Conservation (phyloP, 2,113 vertebrate genomes). For the Cochlearius cochlearius region DNA sequence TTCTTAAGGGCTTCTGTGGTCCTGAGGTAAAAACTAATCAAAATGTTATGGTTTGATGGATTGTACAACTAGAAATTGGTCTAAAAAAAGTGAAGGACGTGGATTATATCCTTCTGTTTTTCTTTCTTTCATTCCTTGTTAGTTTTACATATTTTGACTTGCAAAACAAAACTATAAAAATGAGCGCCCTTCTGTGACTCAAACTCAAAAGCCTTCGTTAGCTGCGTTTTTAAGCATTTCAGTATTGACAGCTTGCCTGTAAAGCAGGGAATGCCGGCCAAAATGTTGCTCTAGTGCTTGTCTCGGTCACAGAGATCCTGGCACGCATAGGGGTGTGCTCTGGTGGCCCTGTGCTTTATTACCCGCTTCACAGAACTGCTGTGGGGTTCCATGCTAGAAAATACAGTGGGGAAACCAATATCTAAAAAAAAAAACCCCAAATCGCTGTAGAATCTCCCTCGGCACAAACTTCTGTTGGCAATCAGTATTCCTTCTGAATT, state of each 20-base stretch:
- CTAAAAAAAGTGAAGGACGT: background rate
- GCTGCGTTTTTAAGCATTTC: background rate
- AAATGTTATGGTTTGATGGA: background rate
- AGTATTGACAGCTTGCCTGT: background rate
- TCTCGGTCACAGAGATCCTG: background rate
- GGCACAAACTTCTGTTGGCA: background rate
- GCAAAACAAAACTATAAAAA: slow-evolving; percentile 22
- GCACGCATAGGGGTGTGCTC: accelerated
- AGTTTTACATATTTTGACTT: background rate
- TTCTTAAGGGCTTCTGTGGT: background rate
- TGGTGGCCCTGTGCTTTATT: background rate
- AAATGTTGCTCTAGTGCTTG: background rate
- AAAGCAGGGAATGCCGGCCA: background rate
- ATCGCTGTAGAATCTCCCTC: background rate
- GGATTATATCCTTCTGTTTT: background rate
- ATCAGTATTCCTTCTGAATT: background rate
- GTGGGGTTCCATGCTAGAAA: background rate
- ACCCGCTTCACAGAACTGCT: background rate
- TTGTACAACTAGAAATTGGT: background rate
- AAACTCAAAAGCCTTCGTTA: background rate
- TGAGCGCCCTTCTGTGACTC: background rate
- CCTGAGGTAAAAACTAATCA: background rate
- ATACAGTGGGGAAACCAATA: background rate
- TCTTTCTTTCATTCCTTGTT: background rate
- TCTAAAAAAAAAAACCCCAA: background rate